Evolutionary conservation across 2,797 vertebrate species (phyloP).

Genomic region (Liasis olivaceus): DNA sequence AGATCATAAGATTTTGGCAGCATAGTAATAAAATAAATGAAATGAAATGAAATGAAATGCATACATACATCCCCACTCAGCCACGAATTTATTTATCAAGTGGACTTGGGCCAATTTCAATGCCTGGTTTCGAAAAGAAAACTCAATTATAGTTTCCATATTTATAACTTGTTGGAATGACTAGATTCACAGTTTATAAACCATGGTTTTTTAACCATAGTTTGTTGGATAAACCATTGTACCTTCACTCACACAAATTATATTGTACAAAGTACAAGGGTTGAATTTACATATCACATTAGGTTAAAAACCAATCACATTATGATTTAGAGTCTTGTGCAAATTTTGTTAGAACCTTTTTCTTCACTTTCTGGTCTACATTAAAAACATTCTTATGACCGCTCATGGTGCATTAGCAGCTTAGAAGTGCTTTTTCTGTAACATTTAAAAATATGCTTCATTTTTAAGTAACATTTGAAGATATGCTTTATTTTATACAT

Average conservation of each 20-base stretch:
- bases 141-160: background rate
- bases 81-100: background rate
- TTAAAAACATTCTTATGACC: background rate
- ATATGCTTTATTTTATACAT: background rate
- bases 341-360: background rate
- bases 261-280: background rate
- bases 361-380: background rate
- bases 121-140: background rate
- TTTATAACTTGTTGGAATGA: background rate
- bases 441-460: background rate
- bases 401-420: background rate
- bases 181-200: background rate
- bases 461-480: background rate
- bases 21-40: background rate
- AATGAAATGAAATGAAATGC: background rate
- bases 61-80: background rate
- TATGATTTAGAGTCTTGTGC: background rate
- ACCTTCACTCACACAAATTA: background rate
- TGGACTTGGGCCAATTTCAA: background rate
- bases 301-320: background rate
- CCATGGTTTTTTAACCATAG: background rate
- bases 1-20: background rate
- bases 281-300: background rate
- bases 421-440: background rate
- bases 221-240: background rate